These are phyloP conservation scores for Trypoxylon attenuatum DNA, from an alignment of 2,888 invertebrate species.

Conservation along the genomic window DNA sequence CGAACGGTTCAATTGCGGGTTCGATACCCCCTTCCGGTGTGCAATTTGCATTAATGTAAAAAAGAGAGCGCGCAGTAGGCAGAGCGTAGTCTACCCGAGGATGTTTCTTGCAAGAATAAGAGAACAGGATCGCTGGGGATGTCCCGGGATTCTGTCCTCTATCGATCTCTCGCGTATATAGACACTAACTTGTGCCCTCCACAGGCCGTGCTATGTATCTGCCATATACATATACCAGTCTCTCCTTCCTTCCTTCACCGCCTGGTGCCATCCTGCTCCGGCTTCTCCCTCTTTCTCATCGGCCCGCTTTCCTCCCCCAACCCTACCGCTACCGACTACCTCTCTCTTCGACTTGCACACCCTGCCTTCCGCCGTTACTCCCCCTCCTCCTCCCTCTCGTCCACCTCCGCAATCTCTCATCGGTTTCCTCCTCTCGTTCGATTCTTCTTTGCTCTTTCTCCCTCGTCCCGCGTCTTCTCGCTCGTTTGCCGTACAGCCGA, in stretches of 20 bases:
- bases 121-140: constrained; percentile 74
- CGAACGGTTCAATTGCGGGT: too few species aligned
- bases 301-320: constrained; percentile 3
- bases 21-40: too few species aligned
- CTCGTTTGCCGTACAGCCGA: too few species aligned
- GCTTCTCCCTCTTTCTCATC: constrained; percentile 10
- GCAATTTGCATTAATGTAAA: constrained; percentile 64
- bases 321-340: not conserved
- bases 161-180: constrained; percentile 72
- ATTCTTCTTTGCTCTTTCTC: not conserved
- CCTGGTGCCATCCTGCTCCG: too few species aligned
- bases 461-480: constrained; percentile 1
- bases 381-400: constrained; percentile 5
- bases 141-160: constrained; percentile 74
- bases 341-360: constrained; percentile 1
- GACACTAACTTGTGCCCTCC: constrained; percentile 72
- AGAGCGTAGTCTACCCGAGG: constrained; percentile 61
- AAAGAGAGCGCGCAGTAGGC: constrained; percentile 52
- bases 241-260: constrained; percentile 25
- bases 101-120: constrained; percentile 74
- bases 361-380: not conserved
- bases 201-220: constrained; percentile 68
- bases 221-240: constrained; percentile 53
- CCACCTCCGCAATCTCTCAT: constrained; percentile 9
- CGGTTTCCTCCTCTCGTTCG: not conserved